phyloP scores from a whole-genome alignment of 1,140 invertebrate species.

The Magallana ariakensis region DNA sequence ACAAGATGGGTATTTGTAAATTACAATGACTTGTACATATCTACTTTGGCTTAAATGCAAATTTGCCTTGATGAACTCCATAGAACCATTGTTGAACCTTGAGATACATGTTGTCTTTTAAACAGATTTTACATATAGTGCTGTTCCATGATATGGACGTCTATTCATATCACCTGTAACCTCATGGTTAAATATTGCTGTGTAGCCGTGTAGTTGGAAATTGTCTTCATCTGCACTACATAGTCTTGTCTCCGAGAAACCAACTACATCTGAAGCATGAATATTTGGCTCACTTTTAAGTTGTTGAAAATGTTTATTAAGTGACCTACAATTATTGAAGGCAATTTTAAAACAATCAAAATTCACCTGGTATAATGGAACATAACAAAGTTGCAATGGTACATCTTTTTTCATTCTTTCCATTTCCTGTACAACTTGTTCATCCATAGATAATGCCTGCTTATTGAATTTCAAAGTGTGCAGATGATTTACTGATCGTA shows the following conservation, averaged over 20 bases:
- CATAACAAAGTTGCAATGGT: constrained; percentile 14
- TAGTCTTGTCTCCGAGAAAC: constrained; percentile 46
- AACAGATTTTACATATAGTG: constrained; percentile 14
- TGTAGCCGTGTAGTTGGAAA: background rate
- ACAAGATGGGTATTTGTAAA: constrained; percentile 41
- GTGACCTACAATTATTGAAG: background rate
- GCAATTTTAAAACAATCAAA: background rate
- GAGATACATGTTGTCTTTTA: background rate
- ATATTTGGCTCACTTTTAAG: constrained; percentile 27
- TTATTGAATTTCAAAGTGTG: constrained; percentile 39
- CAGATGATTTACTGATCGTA: background rate
- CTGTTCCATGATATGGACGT: constrained; percentile 33
- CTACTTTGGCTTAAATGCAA: background rate
- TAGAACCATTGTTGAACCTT: background rate
- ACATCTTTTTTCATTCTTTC: constrained; percentile 33
- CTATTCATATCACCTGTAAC: background rate
- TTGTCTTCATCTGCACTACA: constrained; percentile 5
- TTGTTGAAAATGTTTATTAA: constrained; percentile 25
- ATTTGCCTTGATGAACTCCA: constrained; percentile 31
- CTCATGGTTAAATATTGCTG: background rate
- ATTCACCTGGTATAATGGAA: background rate
- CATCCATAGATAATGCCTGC: constrained; percentile 35
- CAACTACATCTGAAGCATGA: constrained; percentile 36
- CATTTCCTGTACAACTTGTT: constrained; percentile 41
- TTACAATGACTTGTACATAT: constrained; percentile 13